Base-by-base conservation (phyloP, 2,888 invertebrate species). In the Notocelia uddmanniana region DNA sequence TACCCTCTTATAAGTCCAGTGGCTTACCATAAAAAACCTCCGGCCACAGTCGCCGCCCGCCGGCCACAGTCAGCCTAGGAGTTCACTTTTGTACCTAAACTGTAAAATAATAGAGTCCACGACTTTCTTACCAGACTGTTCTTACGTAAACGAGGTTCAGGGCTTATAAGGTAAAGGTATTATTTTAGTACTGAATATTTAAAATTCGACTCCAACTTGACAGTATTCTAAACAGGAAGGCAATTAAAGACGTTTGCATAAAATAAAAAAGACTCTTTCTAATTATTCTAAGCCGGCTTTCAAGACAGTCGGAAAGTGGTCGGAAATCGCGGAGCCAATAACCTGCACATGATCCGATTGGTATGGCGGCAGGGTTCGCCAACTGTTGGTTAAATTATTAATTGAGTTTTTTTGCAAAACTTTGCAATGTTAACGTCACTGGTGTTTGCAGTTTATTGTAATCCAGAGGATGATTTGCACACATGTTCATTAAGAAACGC, bases 301-400 rank as follows among this genome's bases (percentile, higher is more conserved):
- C 78, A 75, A 71, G 77, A 76, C 73, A 78, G 75, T 77, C 77
- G 77, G 78, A 82, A 82, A 83, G 80, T 83, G 79, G 76, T 80
- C 79, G 76, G 78, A 79, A 79, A 79, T 76, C 77, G 73, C 68
- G 75, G 81, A 80, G 82, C 79, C 80, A 82, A 78, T 82, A 84
- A 85, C 82, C 86, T 63, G 77, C 79, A 78, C 81, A 80, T 81
- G 83, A 82, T 77, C 77, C 77, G 79, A 82, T 83, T 81, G 81
- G 79, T 80, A 81, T 78, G 79, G 70, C 80, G 74, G 76, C 79
- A 80, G 77, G 76, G 77, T 80, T 79, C 76, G 75, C 74, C 77
- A 80, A 82, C 81, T 74, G 77, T 77, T 64, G 76, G 74, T 19
- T 23, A 3, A 23, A 54, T 15, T 54, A 23, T 1, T 54, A 54